These are phyloP conservation scores for Scaptomyza reducta DNA, from an alignment of 2,888 invertebrate species.

Conservation along the genomic window DNA sequence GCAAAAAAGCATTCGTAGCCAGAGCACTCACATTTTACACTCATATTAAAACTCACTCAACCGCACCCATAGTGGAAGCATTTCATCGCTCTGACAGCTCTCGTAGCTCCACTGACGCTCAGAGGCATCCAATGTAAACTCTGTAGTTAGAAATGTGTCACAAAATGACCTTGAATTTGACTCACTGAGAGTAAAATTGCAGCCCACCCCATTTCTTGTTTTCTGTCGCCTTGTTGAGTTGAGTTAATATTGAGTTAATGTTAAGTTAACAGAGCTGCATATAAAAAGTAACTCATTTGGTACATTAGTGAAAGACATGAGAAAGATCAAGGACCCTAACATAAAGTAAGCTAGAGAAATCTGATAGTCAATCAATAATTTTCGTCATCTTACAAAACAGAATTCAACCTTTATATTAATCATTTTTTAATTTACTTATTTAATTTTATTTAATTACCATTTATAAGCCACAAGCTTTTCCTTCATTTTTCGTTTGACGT, in stretches of 20 bases:
- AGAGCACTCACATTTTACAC: conserved; percentile 21
- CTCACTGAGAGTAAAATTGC: conserved; percentile 48
- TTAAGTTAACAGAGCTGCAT: conserved; percentile 24
- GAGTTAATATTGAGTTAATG: conserved; percentile 5
- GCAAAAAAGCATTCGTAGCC: conserved; percentile 18
- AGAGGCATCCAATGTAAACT: conserved; percentile 57
- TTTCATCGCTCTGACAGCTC: conserved; percentile 28
- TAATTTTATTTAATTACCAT: conserved; percentile 7
- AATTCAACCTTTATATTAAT: neutral
- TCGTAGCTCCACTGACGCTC: conserved; percentile 25
- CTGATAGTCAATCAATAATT: neutral
- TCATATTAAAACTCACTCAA: conserved; percentile 58
- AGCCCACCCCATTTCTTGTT: conserved; percentile 40
- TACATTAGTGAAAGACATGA: neutral
- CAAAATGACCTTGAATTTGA: conserved; percentile 67
- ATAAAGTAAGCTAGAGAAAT: neutral
- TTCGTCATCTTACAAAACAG: neutral
- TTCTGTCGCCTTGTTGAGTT: conserved; percentile 23
- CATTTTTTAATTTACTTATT: neutral
- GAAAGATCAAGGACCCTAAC: conserved; percentile 5
- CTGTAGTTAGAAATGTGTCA: conserved; percentile 72
- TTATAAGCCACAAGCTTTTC: neutral
- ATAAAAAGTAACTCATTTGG: neutral
- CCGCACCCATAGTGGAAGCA: conserved; percentile 64
- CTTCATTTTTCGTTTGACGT: conserved; percentile 8